phyloP scores from a whole-genome alignment of 2,888 invertebrate species.

The Gandaritis pyraliata region DNA sequence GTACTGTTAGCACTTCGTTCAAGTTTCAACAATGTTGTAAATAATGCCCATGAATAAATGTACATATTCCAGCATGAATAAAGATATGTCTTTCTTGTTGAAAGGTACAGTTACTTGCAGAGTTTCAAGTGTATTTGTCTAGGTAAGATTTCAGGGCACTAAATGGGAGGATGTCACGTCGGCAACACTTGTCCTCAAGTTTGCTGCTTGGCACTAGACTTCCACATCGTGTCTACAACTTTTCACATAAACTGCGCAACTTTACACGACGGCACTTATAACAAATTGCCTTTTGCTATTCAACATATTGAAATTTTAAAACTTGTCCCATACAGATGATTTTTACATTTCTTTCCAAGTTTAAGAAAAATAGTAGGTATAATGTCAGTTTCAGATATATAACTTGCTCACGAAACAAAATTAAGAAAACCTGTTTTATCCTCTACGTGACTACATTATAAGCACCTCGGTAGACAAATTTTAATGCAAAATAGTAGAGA shows the following conservation, averaged over 20 bases:
- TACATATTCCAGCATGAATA: constrained; percentile 45
- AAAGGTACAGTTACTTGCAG: constrained; percentile 41
- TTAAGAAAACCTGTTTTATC: no score
- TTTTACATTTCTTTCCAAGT: constrained; percentile 17
- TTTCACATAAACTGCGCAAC: constrained; percentile 79
- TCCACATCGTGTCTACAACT: constrained; percentile 71
- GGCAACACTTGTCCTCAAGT: constrained; percentile 73
- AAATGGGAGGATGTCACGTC: constrained; percentile 72
- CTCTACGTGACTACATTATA: no score
- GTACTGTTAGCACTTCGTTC: constrained; percentile 25
- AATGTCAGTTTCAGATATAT: no score
- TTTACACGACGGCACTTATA: constrained; percentile 69
- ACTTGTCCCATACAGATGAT: constrained; percentile 32
- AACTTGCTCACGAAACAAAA: no score
- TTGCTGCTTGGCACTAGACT: constrained; percentile 60
- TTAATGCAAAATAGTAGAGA: no score
- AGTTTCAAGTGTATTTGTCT: constrained; percentile 54
- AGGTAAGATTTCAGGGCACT: constrained; percentile 57
- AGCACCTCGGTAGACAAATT: no score
- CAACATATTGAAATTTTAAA: constrained; percentile 67
- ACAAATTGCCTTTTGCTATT: constrained; percentile 69
- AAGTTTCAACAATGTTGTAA: constrained; percentile 27
- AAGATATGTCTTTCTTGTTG: constrained; percentile 36
- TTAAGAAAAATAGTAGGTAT: no score
- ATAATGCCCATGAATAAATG: constrained; percentile 44